These are phyloP conservation scores for Chloroceryle amazona DNA, from an alignment of 2,797 vertebrate genomes.

Conservation along the genomic window DNA sequence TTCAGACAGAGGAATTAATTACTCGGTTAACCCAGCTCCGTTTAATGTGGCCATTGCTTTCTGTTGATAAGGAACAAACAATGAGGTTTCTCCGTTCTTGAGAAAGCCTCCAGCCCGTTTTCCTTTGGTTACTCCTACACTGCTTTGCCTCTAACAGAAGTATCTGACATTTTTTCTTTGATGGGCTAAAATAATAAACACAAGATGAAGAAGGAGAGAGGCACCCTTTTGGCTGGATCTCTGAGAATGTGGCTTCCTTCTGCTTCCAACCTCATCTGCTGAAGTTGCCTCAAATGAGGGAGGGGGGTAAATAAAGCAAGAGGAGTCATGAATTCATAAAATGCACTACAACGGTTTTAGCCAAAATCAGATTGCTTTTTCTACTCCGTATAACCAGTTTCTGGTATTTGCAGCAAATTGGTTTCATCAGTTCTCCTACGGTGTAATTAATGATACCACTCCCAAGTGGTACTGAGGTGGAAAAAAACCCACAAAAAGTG, in stretches of 20 bases:
- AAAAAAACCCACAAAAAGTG: background rate
- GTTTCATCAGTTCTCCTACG: background rate
- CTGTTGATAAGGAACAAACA: constrained; percentile 16
- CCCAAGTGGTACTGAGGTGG: background rate
- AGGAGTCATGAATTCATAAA: background rate
- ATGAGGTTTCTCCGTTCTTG: background rate
- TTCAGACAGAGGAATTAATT: constrained; percentile 12
- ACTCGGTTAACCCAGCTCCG: background rate
- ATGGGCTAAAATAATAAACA: constrained; percentile 40
- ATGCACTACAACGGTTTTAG: background rate
- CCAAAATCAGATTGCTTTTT: background rate
- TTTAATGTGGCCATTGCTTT: background rate
- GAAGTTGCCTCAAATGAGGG: background rate
- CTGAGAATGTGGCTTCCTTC: background rate
- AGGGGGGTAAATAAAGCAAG: background rate
- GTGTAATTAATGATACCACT: background rate
- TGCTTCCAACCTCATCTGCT: background rate
- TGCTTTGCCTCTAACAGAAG: background rate
- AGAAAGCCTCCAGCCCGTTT: background rate
- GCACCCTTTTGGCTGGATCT: constrained; percentile 26
- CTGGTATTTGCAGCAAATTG: background rate
- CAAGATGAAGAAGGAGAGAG: constrained; percentile 19
- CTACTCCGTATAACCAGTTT: background rate
- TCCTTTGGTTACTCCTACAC: background rate
- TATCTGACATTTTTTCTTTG: background rate